Evolutionary conservation across 2,797 vertebrate species (phyloP), one percentile per base, ranked within the genome.

Genomic region (Neosilurus hyrtlii): DNA sequence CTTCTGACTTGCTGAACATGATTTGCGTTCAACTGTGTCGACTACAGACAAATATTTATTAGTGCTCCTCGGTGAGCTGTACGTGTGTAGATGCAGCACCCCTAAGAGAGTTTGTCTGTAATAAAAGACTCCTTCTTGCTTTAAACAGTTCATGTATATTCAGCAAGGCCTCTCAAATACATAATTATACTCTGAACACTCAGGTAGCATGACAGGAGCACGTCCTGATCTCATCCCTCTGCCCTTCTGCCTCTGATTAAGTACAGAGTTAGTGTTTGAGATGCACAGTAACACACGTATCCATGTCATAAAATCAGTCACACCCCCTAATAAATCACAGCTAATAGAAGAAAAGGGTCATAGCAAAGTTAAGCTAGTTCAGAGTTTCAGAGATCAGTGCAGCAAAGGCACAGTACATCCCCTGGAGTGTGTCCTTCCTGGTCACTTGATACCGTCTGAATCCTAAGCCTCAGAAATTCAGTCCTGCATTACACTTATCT

Each of bases 261-360:
- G 90, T 87, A 87, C 88, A 89, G 86, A 83, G 84, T 43, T 75
- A 87, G 86, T 87, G 86, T 90, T 88, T 90, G 85, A 84, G 85
- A 89, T 84, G 87, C 89, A 87, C 4, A 30, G 87, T 87, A 89
- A 86, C 82, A 86, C 89, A 87, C n/a, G n/a, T 88, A 90, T 89
- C 88, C 77, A 75, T 89, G 74, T 91, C 90, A 91, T 89, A 89
- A 89, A 37, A 92, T 91, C 85, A 86, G 90, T 89, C 90, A 90
- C 89, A 85, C 90, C 90, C 89, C 5, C 78, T 37, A 62, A 75
- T 59, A 82, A 79, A 63, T 61, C 37, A 43, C 22, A 65, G 52
- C 63, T n/a, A 72, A 74, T 37, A 76, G 37, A 59, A 15, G 83
- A 89, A 72, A 43, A 83, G 67, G 87, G 86, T 91, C 75, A 71